Percentiles rank a stretch among this genome's conserved stretches.
Evolutionary conservation across 2,797 vertebrate genomes (phyloP).

Genomic region (Stomatorhinus walkeri): DNA sequence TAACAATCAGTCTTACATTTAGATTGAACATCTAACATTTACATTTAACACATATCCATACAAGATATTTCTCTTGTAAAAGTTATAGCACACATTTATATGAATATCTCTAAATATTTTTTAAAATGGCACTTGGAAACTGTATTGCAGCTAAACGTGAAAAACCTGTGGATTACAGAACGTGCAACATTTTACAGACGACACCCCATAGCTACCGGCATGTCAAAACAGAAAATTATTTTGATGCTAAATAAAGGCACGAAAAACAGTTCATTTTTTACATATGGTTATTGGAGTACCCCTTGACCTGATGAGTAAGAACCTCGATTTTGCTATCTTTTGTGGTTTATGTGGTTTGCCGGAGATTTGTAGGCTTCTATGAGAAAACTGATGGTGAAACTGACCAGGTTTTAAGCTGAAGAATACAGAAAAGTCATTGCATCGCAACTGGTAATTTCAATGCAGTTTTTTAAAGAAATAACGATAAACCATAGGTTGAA

Average conservation of each 20-base stretch:
- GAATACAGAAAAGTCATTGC: neutral
- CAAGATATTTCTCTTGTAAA: neutral
- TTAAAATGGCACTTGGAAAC: neutral
- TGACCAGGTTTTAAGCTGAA: neutral
- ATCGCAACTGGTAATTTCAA: neutral
- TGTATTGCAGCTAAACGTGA: neutral
- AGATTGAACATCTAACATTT: neutral
- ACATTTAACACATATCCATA: neutral
- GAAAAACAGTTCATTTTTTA: neutral
- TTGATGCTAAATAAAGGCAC: neutral
- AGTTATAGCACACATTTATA: neutral
- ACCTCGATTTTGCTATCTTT: neutral
- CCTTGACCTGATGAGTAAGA: neutral
- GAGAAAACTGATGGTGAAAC: neutral
- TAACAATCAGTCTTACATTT: neutral
- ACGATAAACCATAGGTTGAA: neutral
- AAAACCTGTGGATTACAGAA: neutral
- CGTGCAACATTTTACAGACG: neutral
- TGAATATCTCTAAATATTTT: neutral
- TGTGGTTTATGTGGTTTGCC: neutral
- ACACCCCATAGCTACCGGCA: neutral
- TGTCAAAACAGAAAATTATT: neutral
- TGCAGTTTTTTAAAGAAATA: neutral
- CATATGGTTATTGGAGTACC: neutral
- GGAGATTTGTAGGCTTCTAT: neutral